phyloP scores from a whole-genome alignment of 2,113 vertebrate species.

The Boleophthalmus pectinirostris region DNA sequence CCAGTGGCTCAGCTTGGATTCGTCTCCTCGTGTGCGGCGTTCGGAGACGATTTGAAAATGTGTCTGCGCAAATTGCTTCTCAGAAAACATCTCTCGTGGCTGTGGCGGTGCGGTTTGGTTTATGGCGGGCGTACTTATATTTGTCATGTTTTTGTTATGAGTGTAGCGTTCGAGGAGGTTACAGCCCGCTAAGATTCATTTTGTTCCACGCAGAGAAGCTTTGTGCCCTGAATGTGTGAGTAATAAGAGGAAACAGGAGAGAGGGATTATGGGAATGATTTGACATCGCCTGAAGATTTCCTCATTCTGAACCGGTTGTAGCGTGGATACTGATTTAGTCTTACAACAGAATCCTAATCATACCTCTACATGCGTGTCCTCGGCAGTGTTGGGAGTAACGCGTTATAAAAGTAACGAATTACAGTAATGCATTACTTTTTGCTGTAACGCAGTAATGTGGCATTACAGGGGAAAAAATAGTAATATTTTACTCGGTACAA shows the following conservation, averaged over 20 bases:
- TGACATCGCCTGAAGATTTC: background rate
- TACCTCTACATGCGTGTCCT: background rate
- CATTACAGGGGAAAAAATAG: no score
- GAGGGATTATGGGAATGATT: slow-evolving; percentile 6
- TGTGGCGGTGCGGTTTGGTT: background rate
- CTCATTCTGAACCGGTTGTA: background rate
- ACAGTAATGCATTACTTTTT: no score
- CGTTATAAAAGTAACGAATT: no score
- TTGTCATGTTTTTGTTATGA: background rate
- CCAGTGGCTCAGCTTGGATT: background rate
- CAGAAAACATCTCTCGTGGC: background rate
- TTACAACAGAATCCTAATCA: background rate
- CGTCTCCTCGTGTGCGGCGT: background rate
- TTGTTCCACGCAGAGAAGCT: background rate
- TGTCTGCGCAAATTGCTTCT: background rate
- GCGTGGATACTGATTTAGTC: background rate
- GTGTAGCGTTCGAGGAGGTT: background rate
- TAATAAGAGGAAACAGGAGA: background rate
- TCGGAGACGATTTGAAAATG: background rate
- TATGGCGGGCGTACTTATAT: background rate
- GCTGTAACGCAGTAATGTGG: no score
- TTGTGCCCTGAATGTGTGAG: background rate
- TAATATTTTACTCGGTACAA: no score
- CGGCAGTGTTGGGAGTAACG: no score
- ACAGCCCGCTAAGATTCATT: background rate